These are phyloP conservation scores for Aleadryas rufinucha DNA, from an alignment of 2,113 vertebrate genomes.

Conservation along the genomic window DNA sequence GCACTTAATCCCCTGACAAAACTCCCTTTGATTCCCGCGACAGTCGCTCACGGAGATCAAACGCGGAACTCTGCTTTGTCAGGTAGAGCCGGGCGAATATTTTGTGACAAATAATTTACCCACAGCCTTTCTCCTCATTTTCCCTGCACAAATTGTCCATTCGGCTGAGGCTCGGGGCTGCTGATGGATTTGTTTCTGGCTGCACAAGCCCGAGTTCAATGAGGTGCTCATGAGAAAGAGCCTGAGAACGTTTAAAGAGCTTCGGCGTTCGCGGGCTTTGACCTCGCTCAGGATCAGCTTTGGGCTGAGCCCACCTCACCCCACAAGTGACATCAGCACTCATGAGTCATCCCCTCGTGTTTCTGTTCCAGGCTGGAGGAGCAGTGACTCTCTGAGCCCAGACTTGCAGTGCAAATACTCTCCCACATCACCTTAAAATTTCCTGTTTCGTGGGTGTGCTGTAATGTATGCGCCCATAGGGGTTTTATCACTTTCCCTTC, in stretches of 20 bases:
- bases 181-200: slow-evolving; percentile 13
- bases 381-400: neutral
- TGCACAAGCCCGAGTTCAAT: neutral
- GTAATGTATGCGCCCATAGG: neutral
- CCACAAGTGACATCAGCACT: neutral
- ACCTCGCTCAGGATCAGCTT: neutral
- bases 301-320: neutral
- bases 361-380: neutral
- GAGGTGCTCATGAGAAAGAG: neutral
- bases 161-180: neutral
- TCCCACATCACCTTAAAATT: neutral
- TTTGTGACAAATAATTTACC: slow-evolving; percentile 64
- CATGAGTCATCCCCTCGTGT: neutral
- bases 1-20: slow-evolving; percentile 69
- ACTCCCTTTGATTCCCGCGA: slow-evolving; percentile 60
- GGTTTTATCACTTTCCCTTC: neutral
- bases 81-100: slow-evolving; percentile 58
- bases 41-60: slow-evolving; percentile 61
- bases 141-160: neutral
- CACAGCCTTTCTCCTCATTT: slow-evolving; percentile 42
- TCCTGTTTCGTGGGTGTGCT: neutral
- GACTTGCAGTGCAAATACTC: neutral
- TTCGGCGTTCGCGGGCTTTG: neutral
- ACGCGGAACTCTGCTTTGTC: slow-evolving; percentile 49
- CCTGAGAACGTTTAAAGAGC: neutral